Evolutionary conservation across 2,888 invertebrate genomes (phyloP).

Genomic region (Augiades crinisus): DNA sequence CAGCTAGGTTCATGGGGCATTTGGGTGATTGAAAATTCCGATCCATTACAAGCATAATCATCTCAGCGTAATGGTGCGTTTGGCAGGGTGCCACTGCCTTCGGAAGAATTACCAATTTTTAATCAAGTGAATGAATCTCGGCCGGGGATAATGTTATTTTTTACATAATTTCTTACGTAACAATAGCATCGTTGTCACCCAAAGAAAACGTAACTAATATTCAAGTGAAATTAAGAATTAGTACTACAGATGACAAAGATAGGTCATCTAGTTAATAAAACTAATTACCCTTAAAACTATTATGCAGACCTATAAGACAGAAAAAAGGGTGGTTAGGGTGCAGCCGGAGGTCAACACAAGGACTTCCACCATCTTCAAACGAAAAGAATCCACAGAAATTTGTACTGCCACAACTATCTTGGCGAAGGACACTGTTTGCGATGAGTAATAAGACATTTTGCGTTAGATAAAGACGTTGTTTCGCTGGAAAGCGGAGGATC

Average conservation of each 20-base stretch:
- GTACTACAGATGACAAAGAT: too few relatives aligned
- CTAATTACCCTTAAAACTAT: too few relatives aligned
- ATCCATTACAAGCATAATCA: constrained; percentile 25
- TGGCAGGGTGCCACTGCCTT: constrained; percentile 53
- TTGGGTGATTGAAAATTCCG: constrained; percentile 18
- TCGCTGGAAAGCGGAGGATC: constrained; percentile 41
- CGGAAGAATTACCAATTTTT: constrained; percentile 43
- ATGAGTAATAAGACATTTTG: constrained; percentile 52
- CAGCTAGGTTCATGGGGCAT: constrained; percentile 10
- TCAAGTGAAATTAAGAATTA: too few relatives aligned
- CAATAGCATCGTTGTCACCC: too few relatives aligned
- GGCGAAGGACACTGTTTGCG: constrained; percentile 15
- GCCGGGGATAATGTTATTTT: neutral
- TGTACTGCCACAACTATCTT: constrained; percentile 6
- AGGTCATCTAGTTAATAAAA: too few relatives aligned
- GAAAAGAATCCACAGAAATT: too few relatives aligned
- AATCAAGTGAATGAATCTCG: constrained; percentile 36
- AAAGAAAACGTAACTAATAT: too few relatives aligned
- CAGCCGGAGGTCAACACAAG: too few relatives aligned
- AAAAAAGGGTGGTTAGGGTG: too few relatives aligned
- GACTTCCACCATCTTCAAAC: neutral
- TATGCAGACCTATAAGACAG: too few relatives aligned
- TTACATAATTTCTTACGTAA: too few relatives aligned
- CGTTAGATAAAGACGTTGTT: constrained; percentile 56
- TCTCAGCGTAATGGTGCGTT: constrained; percentile 36